Percentiles rank a stretch among this genome's conserved stretches.
Evolutionary conservation across 1,140 invertebrate species (phyloP).

Genomic region (Oreohelix idahoensis): DNA sequence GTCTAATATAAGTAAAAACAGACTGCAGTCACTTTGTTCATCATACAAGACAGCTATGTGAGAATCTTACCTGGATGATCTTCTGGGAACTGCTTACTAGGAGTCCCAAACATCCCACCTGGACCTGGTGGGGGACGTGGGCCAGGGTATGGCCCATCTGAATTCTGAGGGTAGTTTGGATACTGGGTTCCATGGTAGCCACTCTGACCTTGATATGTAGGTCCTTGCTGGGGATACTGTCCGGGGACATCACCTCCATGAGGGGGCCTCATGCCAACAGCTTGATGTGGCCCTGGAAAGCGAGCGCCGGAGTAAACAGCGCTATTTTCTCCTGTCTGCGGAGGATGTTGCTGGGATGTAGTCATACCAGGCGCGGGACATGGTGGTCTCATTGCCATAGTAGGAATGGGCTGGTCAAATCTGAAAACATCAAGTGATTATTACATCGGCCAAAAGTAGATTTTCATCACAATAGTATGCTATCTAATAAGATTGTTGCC

Average conservation of each 20-base stretch:
- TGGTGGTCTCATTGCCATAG: conserved; percentile 30
- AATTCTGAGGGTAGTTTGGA: background rate
- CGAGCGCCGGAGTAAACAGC: conserved; percentile 41
- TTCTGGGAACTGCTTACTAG: conserved; percentile 56
- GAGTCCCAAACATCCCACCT: conserved; percentile 53
- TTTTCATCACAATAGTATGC: no score
- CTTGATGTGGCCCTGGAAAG: conserved; percentile 31
- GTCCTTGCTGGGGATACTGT: conserved; percentile 22
- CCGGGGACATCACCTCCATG: conserved; percentile 11
- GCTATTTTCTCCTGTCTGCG: conserved; percentile 38
- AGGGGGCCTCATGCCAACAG: conserved; percentile 45
- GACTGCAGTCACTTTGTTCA: no score
- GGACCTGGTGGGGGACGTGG: conserved; percentile 43
- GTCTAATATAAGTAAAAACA: no score
- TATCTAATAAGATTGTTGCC: no score
- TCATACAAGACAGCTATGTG: background rate
- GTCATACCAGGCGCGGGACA: conserved; percentile 4
- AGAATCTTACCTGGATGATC: background rate
- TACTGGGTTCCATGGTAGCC: conserved; percentile 12
- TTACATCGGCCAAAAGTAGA: no score
- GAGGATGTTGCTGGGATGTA: conserved; percentile 23
- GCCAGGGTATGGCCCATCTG: conserved; percentile 32
- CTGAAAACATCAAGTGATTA: conserved; percentile 12
- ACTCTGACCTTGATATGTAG: conserved; percentile 7
- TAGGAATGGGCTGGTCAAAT: conserved; percentile 51